Evolutionary conservation across 1,140 invertebrate genomes (phyloP).

Genomic region (Drosophila seguyi): DNA sequence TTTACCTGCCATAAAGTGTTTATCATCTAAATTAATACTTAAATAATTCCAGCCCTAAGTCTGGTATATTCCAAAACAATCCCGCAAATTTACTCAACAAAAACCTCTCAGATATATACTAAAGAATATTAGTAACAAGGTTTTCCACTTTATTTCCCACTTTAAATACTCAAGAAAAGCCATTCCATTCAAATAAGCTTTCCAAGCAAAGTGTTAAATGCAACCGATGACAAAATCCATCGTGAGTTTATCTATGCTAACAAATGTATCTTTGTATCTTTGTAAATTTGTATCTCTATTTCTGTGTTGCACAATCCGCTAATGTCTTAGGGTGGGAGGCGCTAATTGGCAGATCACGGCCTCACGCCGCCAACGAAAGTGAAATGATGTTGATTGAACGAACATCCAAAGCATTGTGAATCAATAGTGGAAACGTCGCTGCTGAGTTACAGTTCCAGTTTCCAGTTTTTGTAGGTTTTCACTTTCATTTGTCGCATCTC

Average conservation of each 20-base stretch:
- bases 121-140: neutral
- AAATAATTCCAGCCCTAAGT: neutral
- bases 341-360: conserved; percentile 45
- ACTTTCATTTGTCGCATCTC: conserved; percentile 48
- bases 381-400: conserved; percentile 44
- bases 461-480: conserved; percentile 33
- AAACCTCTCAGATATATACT: too few relatives aligned
- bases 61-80: too few relatives aligned
- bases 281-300: conserved; percentile 4
- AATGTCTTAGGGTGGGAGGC: conserved; percentile 7
- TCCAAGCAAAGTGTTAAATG: neutral
- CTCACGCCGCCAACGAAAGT: conserved; percentile 35
- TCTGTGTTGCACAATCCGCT: conserved; percentile 34
- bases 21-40: too few relatives aligned
- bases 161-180: neutral
- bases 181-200: neutral
- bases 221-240: conserved; percentile 30
- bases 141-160: neutral
- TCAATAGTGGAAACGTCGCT: conserved; percentile 26
- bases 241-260: conserved; percentile 7
- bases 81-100: too few relatives aligned
- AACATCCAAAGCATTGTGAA: conserved; percentile 20
- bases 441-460: conserved; percentile 18
- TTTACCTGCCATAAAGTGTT: too few relatives aligned
- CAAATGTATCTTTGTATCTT: neutral